Evolutionary conservation across 2,113 vertebrate genomes (phyloP).

Genomic region (Aspiorhynchus laticeps): DNA sequence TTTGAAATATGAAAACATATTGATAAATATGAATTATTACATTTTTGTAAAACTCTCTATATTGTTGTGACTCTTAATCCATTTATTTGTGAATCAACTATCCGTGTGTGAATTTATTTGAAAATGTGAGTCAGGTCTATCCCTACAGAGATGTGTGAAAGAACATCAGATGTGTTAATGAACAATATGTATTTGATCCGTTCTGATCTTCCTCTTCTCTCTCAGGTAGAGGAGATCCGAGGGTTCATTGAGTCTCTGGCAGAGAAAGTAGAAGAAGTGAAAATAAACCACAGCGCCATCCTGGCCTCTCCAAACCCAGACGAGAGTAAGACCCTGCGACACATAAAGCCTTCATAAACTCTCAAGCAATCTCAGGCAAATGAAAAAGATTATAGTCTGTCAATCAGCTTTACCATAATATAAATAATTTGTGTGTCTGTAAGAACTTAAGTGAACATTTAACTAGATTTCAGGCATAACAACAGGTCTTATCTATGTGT

Average conservation of each 20-base stretch:
- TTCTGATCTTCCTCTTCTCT: constrained; percentile 22
- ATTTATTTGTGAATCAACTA: not conserved
- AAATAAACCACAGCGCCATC: constrained; percentile 93
- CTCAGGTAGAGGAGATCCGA: constrained; percentile 93
- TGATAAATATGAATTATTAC: no score
- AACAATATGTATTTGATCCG: not conserved
- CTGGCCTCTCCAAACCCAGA: constrained; percentile 92
- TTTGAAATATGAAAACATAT: no score
- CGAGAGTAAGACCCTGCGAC: constrained; percentile 79
- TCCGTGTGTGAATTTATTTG: not conserved
- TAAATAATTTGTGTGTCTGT: not conserved
- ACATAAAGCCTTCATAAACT: not conserved
- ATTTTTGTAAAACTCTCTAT: no score
- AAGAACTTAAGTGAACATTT: not conserved
- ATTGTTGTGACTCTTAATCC: no score
- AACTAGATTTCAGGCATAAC: not conserved
- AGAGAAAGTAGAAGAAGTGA: constrained; percentile 95
- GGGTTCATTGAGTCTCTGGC: constrained; percentile 91
- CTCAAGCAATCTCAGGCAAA: not conserved
- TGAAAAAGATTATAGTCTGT: not conserved
- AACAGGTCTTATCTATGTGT: not conserved
- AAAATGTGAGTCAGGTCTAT: not conserved
- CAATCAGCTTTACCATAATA: not conserved
- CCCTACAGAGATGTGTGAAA: not conserved
- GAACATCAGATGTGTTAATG: not conserved